Percentiles rank a stretch among this genome's conserved stretches.
phyloP scores from a whole-genome alignment of 2,797 vertebrate species.

The Eidolon dupreanum region DNA sequence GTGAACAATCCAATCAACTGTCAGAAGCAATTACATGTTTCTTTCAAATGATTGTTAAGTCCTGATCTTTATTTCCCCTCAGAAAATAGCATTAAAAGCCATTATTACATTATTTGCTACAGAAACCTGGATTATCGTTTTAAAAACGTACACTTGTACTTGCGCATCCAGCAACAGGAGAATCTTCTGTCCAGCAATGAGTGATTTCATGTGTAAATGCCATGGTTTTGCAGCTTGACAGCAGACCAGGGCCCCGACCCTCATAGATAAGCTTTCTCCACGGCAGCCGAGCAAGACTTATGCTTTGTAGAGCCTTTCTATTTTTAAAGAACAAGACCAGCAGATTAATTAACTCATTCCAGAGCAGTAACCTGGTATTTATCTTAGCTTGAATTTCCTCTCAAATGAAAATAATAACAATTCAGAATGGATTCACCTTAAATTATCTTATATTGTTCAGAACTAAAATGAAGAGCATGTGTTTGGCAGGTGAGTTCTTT shows the following conservation, averaged over 20 bases:
- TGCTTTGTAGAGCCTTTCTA: constrained; percentile 89
- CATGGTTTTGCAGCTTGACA: not conserved
- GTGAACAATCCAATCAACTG: constrained; percentile 39
- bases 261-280: constrained; percentile 92
- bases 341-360: not conserved
- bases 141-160: constrained; percentile 56
- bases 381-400: not conserved
- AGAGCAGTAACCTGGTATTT: not conserved
- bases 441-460: not conserved
- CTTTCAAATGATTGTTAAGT: constrained; percentile 15
- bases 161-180: not conserved
- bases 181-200: not conserved
- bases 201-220: not conserved
- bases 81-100: constrained; percentile 62
- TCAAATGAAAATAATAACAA: not conserved
- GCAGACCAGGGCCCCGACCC: not conserved
- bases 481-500: not conserved
- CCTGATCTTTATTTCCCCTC: constrained; percentile 19
- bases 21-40: not conserved
- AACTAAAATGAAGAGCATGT: not conserved
- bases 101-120: constrained; percentile 50
- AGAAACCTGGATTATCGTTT: constrained; percentile 30
- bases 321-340: constrained; percentile 40
- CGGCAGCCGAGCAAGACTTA: constrained; percentile 81
- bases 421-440: not conserved